These are phyloP conservation scores for Cryptus armator DNA, from an alignment of 2,888 invertebrate genomes.

Conservation along the genomic window DNA sequence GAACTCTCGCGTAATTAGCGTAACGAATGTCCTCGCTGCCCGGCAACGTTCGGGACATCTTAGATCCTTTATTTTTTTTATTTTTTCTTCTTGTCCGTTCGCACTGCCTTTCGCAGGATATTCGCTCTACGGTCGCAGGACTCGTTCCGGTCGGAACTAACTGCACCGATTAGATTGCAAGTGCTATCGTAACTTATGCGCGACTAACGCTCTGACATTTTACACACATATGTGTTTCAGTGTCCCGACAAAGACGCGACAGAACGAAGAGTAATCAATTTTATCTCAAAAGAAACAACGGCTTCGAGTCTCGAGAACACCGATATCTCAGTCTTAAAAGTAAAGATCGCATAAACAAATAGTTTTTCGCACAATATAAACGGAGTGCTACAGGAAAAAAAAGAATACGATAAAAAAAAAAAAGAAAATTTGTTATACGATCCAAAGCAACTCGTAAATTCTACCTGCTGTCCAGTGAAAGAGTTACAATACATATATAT, in stretches of 20 bases:
- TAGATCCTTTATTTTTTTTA: not conserved
- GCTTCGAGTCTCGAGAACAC: not conserved
- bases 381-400: not conserved
- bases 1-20: constrained; percentile 39
- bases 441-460: constrained; percentile 41
- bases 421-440: constrained; percentile 31
- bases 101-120: not conserved
- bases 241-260: constrained; percentile 13
- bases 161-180: constrained; percentile 60
- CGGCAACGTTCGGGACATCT: not conserved
- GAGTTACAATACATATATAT: constrained; percentile 3
- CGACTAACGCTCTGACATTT: not conserved
- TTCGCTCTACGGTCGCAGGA: constrained; percentile 6
- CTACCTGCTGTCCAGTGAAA: constrained; percentile 42
- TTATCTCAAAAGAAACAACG: constrained; percentile 27
- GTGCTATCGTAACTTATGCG: constrained; percentile 54
- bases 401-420: not conserved
- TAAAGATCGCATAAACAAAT: constrained; percentile 17
- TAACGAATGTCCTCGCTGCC: constrained; percentile 37
- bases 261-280: constrained; percentile 32
- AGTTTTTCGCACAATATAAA: constrained; percentile 11
- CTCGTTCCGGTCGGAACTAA: constrained; percentile 37
- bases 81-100: not conserved
- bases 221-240: not conserved
- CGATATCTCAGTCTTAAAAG: not conserved